Conservation (phyloP, 2,113 vertebrate species). For the rat (Rattus norvegicus) region DNA sequence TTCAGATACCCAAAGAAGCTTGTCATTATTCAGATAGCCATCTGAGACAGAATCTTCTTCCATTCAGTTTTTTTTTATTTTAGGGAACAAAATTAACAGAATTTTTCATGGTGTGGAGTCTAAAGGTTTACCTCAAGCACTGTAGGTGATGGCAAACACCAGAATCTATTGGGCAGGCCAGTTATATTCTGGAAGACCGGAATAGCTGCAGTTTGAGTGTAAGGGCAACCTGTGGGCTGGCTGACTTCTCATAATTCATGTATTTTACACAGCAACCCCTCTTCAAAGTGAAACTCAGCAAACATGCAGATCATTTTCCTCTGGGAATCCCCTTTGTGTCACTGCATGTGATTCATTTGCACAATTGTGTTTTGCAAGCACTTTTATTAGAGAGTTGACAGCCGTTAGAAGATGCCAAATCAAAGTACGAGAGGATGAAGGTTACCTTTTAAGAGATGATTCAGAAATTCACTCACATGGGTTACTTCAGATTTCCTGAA, state of each 20-base stretch:
- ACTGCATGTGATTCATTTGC: not conserved
- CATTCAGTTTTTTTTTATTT: not conserved
- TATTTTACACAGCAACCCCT: too few species aligned
- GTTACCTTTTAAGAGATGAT: not conserved
- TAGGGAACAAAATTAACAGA: not conserved
- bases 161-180: not conserved
- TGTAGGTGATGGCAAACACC: not conserved
- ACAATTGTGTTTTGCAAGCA: not conserved
- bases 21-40: not conserved
- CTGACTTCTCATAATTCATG: not conserved
- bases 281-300: not conserved
- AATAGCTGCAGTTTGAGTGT: accelerated
- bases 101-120: not conserved
- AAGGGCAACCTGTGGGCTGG: not conserved
- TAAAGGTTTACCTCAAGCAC: not conserved
- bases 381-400: not conserved
- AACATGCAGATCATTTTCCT: not conserved
- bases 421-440: not conserved
- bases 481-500: not conserved
- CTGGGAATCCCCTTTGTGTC: not conserved
- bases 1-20: not conserved
- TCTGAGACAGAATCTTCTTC: not conserved
- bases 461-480: not conserved
- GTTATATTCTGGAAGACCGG: not conserved
- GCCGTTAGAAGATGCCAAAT: not conserved